Conservation (phyloP, 2,113 vertebrate genomes). For the Emberiza fucata region DNA sequence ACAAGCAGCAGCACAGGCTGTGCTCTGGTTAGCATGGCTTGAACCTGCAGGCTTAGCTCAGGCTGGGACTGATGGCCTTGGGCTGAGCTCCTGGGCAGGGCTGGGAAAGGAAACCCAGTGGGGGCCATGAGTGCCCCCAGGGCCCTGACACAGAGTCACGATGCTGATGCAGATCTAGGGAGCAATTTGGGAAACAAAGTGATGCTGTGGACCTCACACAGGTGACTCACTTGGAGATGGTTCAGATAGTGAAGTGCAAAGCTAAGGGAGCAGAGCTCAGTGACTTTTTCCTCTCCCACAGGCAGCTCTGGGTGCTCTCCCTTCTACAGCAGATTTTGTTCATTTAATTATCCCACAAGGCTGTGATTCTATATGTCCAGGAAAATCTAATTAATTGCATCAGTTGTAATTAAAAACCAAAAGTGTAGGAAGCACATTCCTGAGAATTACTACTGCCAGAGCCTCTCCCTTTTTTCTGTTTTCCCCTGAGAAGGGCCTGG, state of each 20-base stretch:
- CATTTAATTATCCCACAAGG: background rate
- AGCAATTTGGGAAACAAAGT: background rate
- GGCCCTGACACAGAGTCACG: background rate
- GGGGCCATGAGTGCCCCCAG: background rate
- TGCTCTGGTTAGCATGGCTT: background rate
- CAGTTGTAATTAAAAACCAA: background rate
- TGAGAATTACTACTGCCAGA: background rate
- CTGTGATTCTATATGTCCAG: background rate
- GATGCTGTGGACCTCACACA: background rate
- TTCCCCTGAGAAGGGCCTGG: background rate
- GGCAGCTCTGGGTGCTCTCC: background rate
- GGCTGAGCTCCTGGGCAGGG: background rate
- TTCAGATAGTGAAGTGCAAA: background rate
- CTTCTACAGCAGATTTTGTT: background rate
- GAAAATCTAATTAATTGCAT: background rate
- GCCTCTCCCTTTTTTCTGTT: background rate
- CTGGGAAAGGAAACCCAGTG: background rate
- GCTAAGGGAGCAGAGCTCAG: background rate
- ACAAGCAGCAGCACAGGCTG: fast-evolving
- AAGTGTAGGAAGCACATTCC: background rate
- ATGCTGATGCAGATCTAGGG: background rate
- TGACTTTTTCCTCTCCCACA: background rate
- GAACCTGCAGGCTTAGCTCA: background rate
- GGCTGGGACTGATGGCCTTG: background rate
- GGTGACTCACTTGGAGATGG: background rate